A percentile compares a stretch with the other conserved stretches of the same genome.
phyloP scores from a whole-genome alignment of 2,888 invertebrate species.

The Sphaerophoria rueppellii region DNA sequence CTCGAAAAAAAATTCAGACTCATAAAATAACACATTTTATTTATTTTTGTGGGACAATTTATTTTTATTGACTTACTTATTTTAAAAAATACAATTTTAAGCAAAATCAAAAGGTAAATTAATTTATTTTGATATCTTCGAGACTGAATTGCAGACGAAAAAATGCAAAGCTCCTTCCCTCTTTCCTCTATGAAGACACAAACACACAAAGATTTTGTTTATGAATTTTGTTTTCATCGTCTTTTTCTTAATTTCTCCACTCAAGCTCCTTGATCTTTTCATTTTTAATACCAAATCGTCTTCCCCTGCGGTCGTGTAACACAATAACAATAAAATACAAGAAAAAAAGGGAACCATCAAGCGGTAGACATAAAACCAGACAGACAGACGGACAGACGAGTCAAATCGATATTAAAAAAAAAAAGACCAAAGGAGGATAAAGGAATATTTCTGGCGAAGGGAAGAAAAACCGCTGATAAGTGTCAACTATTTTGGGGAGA shows the following conservation, averaged over 20 bases:
- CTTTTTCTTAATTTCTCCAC: slow-evolving; percentile 11
- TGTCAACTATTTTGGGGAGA: slow-evolving; percentile 50
- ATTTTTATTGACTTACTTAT: slow-evolving; percentile 43
- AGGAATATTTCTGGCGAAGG: slow-evolving; percentile 25
- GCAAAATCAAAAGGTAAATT: slow-evolving; percentile 48
- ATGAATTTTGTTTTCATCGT: slow-evolving; percentile 24
- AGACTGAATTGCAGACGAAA: slow-evolving; percentile 34
- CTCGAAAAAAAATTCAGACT: background rate
- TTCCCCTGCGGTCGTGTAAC: slow-evolving; percentile 48
- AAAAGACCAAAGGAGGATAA: background rate
- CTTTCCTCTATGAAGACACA: background rate
- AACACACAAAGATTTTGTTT: slow-evolving; percentile 54
- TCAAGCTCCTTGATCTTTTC: slow-evolving; percentile 56
- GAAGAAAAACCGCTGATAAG: slow-evolving; percentile 25
- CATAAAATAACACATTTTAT: slow-evolving; percentile 66
- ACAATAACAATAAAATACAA: slow-evolving; percentile 50
- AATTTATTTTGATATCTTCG: slow-evolving; percentile 56
- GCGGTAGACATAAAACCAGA: slow-evolving; percentile 62
- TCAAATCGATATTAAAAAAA: slow-evolving; percentile 6
- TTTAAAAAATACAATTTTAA: slow-evolving; percentile 47
- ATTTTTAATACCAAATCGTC: slow-evolving; percentile 28
- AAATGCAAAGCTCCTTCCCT: slow-evolving; percentile 9
- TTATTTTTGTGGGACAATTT: slow-evolving; percentile 29
- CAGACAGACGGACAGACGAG: slow-evolving; percentile 53
- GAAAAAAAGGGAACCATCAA: slow-evolving; percentile 29